A percentile compares a stretch with the other conserved stretches of the same genome.
Conservation (phyloP, 1,140 invertebrate species). For the Harpegnathos saltator region DNA sequence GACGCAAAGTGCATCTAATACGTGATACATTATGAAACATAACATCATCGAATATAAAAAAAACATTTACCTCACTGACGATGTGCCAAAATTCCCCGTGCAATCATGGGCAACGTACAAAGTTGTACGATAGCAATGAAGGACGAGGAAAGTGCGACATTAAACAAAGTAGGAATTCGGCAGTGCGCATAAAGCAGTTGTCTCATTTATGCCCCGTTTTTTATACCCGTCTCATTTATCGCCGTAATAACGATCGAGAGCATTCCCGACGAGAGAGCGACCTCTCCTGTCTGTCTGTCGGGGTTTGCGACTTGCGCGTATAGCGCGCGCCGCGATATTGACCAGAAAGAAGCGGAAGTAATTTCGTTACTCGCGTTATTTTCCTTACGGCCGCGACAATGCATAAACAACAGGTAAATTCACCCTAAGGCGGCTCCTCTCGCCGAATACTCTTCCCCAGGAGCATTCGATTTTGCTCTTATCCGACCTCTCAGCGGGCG, state of each 20-base stretch:
- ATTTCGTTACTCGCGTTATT: background rate
- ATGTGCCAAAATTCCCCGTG: background rate
- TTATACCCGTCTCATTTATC: no score
- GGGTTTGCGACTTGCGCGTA: background rate
- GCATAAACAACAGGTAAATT: background rate
- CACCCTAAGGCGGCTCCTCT: conserved; percentile 8
- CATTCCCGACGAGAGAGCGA: no score
- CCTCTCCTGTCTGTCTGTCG: no score
- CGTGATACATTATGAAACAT: background rate
- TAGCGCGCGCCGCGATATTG: background rate
- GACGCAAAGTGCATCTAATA: background rate
- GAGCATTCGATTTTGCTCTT: conserved; percentile 25
- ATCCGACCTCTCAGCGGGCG: background rate
- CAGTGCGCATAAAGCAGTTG: no score
- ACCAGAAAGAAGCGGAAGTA: background rate
- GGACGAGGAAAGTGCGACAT: background rate
- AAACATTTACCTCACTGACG: background rate
- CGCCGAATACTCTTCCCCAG: background rate
- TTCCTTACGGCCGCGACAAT: background rate
- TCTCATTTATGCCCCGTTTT: no score
- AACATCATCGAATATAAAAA: no score
- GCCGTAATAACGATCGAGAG: no score
- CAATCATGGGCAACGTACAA: background rate
- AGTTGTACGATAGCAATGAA: background rate
- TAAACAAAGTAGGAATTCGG: background rate